Evolutionary conservation across 2,888 invertebrate genomes (phyloP).

Genomic region (Rhagium mordax): DNA sequence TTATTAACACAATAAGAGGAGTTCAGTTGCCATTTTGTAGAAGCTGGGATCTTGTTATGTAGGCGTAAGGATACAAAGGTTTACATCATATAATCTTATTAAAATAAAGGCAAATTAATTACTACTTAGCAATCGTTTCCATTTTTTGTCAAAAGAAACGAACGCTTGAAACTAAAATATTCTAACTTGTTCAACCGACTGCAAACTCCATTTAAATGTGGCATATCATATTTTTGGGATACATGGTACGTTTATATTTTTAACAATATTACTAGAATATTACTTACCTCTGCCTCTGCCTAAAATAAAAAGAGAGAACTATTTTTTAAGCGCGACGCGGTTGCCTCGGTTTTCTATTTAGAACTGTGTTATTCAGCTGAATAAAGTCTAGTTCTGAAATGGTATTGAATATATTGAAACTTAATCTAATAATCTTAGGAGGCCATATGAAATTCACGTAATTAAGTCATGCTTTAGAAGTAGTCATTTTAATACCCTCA

Average conservation of each 20-base stretch:
- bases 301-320: conserved; percentile 24
- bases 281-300: conserved; percentile 38
- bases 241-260: conserved; percentile 48
- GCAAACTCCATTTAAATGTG: conserved; percentile 67
- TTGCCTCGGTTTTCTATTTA: neutral
- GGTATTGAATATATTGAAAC: conserved; percentile 29
- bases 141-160: conserved; percentile 21
- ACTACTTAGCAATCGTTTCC: conserved; percentile 42
- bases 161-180: conserved; percentile 51
- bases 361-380: neutral
- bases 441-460: conserved; percentile 52
- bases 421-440: conserved; percentile 50
- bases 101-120: conserved; percentile 34
- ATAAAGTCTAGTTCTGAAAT: neutral
- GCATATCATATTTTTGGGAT: conserved; percentile 63
- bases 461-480: conserved; percentile 46
- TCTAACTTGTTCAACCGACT: conserved; percentile 61
- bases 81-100: conserved; percentile 27
- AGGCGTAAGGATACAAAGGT: conserved; percentile 32
- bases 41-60: conserved; percentile 29
- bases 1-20: neutral
- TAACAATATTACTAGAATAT: conserved; percentile 7
- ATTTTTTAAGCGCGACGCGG: conserved; percentile 8
- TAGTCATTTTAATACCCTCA: conserved; percentile 50
- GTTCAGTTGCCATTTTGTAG: conserved; percentile 42